These are phyloP conservation scores for Bolinopsis microptera DNA, from an alignment of 37 sponge, comb jelly and placozoan genomes.

Conservation along the genomic window DNA sequence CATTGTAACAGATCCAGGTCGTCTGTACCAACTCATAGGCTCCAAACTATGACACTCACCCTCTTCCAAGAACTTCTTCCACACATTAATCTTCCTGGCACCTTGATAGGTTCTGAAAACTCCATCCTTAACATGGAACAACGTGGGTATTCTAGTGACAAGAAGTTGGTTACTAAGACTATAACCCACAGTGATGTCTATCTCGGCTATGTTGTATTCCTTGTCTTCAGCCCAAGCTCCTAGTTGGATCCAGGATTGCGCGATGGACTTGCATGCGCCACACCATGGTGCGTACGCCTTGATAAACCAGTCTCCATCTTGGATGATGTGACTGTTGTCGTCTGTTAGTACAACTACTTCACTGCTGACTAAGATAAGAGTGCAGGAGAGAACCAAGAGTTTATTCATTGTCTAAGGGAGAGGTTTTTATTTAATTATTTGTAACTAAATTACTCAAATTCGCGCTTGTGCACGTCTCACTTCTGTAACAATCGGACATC, in stretches of 20 bases:
- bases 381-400: no score
- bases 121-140: slow-evolving; percentile 59
- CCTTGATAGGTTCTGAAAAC: slow-evolving; percentile 25
- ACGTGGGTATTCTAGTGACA: slow-evolving; percentile 41
- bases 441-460: no score
- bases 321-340: slow-evolving; percentile 38
- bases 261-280: slow-evolving; percentile 34
- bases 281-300: slow-evolving; percentile 64
- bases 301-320: slow-evolving; percentile 22
- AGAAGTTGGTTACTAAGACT: background rate
- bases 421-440: no score
- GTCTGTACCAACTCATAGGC: slow-evolving; percentile 38
- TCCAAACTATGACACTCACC: background rate
- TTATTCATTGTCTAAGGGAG: no score
- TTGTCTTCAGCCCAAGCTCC: slow-evolving; percentile 40
- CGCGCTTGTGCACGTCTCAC: no score
- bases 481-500: no score
- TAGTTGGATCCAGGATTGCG: background rate
- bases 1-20: slow-evolving; percentile 27
- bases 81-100: background rate
- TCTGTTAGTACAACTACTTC: slow-evolving; percentile 11
- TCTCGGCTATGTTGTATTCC: slow-evolving; percentile 40
- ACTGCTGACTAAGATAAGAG: background rate
- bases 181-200: slow-evolving; percentile 40
- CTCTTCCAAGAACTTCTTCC: background rate